Evolutionary conservation across 2,113 vertebrate species (phyloP).

Genomic region (Patagioenas fasciata): DNA sequence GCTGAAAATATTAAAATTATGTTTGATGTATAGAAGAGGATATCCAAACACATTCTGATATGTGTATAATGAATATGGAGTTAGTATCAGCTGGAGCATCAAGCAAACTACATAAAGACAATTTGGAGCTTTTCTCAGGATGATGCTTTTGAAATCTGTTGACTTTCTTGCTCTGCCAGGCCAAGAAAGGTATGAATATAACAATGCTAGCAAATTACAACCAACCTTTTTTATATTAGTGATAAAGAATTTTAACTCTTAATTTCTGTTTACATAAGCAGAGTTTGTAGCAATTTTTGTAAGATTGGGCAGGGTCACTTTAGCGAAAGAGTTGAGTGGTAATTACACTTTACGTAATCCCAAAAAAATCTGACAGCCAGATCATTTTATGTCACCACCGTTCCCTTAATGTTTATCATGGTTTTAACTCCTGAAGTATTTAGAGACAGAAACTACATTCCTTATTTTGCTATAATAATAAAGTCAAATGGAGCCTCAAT

Average conservation of each 20-base stretch:
- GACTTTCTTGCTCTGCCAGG: not conserved
- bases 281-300: not conserved
- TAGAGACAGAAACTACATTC: not conserved
- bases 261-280: not conserved
- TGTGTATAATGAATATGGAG: not conserved
- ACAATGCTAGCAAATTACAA: not conserved
- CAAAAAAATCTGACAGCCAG: not conserved
- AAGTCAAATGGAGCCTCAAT: not conserved
- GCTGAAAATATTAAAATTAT: not conserved
- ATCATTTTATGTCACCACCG: not conserved
- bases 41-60: not conserved
- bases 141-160: not conserved
- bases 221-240: not conserved
- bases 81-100: not conserved
- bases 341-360: conserved; percentile 1
- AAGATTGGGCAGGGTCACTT: not conserved
- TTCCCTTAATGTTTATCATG: not conserved
- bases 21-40: not conserved
- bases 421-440: not conserved
- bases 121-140: not conserved
- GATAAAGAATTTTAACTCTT: not conserved
- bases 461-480: not conserved
- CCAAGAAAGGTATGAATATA: not conserved
- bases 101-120: not conserved
- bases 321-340: not conserved